Evolutionary conservation across 2,888 invertebrate genomes (phyloP), one percentile per base, ranked within the genome.

Genomic region (Halictus ligatus): DNA sequence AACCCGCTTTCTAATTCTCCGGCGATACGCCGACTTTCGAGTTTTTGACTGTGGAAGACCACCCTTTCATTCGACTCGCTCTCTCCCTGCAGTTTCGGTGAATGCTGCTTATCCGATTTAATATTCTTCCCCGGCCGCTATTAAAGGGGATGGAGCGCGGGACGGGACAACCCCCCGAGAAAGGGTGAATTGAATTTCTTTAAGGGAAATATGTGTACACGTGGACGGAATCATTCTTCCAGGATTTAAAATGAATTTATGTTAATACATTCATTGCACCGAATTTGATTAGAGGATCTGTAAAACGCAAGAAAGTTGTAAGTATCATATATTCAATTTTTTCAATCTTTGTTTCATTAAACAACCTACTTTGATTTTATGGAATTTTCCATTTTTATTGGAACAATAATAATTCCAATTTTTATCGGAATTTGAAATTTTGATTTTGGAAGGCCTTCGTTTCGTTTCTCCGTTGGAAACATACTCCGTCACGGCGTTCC

Each of bases 1-100:
- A 60, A 60, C 60, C 25, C 60, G 84, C 78, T 75, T 78, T 84
- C 75, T 86, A 81, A 86, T 86, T 84, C 84, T 50, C 72, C 25
- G 60, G 80, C 80, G 76, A 80, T 77, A 83, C 73, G 58, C 71
- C 8, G 67, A 84, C 60, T 74, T 77, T 64, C 43, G 69, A 60
- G 60, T 60, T 83, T 72, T 58, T 75, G 76, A 86, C 64, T 78
- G 29, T 29, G 71, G 71, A 46, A 73, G 78, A 75, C 72, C 80
- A 3, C 35, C 35, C 3, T 75, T 54, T 72, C 76, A 48, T 75
- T 35, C 60, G 60, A 25, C 60, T 25, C 13, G 13, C 60, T 25
- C 13, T 13, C 25, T 60, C 15, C 35, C 35, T 35, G 35, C 35
- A 0, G 25, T 13, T 25, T 25, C 60, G 12, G 60, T 40, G 71